Conservation (phyloP, 2,113 vertebrate species). For the Cyprinodon tularosa region DNA sequence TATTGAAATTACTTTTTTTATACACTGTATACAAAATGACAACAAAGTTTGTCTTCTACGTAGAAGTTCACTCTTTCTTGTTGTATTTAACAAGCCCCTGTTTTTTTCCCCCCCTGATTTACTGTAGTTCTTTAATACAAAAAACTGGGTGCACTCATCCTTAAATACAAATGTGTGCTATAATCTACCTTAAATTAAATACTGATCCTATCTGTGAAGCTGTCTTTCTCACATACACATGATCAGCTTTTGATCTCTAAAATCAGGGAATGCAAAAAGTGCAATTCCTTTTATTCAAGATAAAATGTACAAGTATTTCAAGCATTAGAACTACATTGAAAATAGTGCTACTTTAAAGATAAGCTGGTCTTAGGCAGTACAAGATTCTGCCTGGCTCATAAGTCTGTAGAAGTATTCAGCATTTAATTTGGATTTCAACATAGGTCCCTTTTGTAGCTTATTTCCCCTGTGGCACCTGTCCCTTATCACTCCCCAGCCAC, state of each 20-base stretch:
- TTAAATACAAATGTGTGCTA: not conserved
- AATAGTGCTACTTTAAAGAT: not conserved
- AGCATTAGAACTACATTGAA: not conserved
- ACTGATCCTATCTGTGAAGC: not conserved
- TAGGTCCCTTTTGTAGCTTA: constrained; percentile 40
- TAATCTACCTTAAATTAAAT: not conserved
- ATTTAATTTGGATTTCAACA: not conserved
- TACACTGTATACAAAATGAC: too few species aligned
- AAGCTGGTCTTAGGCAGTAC: too few species aligned
- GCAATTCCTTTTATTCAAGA: not conserved
- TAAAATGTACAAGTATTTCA: not conserved
- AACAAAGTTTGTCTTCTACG: too few species aligned
- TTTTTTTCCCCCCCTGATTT: not conserved
- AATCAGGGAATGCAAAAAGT: not conserved
- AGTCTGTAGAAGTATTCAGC: not conserved
- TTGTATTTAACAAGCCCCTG: not conserved
- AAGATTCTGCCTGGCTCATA: not conserved
- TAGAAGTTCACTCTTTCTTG: too few species aligned
- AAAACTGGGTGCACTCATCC: not conserved
- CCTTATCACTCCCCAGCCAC: constrained; percentile 41
- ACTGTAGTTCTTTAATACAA: not conserved
- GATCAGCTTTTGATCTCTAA: not conserved
- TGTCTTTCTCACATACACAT: not conserved
- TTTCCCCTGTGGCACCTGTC: constrained; percentile 51
- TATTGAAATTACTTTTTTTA: too few species aligned